Conservation (phyloP, 2,888 invertebrate genomes). For the Coelopa pilipes region DNA sequence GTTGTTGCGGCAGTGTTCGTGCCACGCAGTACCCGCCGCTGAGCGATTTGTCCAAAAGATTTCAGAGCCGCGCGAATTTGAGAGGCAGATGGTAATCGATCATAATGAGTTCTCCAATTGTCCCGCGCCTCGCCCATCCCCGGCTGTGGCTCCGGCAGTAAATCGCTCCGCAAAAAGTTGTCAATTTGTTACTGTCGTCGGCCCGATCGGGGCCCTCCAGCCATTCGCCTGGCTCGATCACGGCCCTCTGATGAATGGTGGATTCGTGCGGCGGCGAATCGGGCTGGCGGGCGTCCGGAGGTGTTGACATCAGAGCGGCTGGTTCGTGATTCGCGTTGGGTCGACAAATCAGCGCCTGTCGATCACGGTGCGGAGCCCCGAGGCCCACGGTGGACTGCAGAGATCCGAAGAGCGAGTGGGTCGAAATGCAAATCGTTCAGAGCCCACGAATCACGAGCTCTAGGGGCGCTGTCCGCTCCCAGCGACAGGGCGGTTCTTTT, state of each 20-base stretch:
- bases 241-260: slow-evolving; percentile 28
- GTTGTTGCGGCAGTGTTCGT: no score
- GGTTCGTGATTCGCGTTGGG: no score
- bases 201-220: slow-evolving; percentile 4
- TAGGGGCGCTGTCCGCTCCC: no score
- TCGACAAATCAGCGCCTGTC: no score
- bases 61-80: slow-evolving; percentile 9
- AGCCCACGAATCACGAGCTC: no score
- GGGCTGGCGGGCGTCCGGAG: background rate
- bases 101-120: slow-evolving; percentile 22
- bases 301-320: slow-evolving; percentile 13
- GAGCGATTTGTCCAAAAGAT: background rate
- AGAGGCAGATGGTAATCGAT: slow-evolving; percentile 31
- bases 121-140: no score
- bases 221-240: slow-evolving; percentile 1
- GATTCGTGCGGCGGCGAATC: slow-evolving; percentile 18
- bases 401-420: no score
- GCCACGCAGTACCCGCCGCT: background rate
- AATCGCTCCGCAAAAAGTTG: background rate
- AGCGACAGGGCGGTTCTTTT: no score
- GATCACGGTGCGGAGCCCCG: no score
- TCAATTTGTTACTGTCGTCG: slow-evolving; percentile 26
- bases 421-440: no score
- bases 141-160: no score
- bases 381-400: no score